Evolutionary conservation across 2,888 invertebrate species (phyloP), one percentile per base, ranked within the genome.

Genomic region (Ceriagrion tenellum): DNA sequence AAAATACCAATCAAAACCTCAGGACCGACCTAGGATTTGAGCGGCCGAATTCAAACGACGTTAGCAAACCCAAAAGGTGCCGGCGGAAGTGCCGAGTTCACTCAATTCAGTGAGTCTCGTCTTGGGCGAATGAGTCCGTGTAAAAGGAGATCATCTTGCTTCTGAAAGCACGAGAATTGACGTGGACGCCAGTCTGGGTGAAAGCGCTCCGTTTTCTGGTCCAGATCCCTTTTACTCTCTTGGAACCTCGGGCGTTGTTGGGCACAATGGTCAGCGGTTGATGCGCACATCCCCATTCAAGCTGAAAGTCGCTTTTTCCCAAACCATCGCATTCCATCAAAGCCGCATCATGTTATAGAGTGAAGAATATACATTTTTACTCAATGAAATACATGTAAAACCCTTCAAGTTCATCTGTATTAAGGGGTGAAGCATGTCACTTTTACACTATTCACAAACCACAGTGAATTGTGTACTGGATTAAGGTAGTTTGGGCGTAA

Each of bases 191-290:
- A 20, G 69, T n/a, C 47, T 69, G 10, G 26, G 69, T 8, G 69
- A 69, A 69, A 69, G 69, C 69, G 69, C n/a, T 69, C 26, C 69
- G 69, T 69, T 69, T 69, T 26, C n/a, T 2, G 69, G 69, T 69
- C 69, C 69, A 69, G n/a, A 69, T n/a, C 6, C 69, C 69, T 69
- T 69, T 69, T 69, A 69, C 69, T 69, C 69, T 69, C 69, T n/a
- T 69, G 26, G 47, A 8, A 69, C 69, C n/a, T 8, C 4, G n/a
- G n/a, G 69, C 59, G n/a, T 69, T n/a, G 69, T 4, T n/a, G 69
- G n/a, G 12, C 10, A n/a, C 47, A 47, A 47, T 47, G 47, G 8
- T 47, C 4, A 2, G 8, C 0, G 69, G 26, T n/a, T n/a, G 23
- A 12, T 69, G 10, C 26, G n/a, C n/a, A n/a, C n/a, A 69, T n/a